Percentiles rank a stretch among this genome's conserved stretches.
These are phyloP conservation scores for Acipenser oxyrinchus DNA, from an alignment of 2,797 vertebrate genomes.

Conservation along the genomic window DNA sequence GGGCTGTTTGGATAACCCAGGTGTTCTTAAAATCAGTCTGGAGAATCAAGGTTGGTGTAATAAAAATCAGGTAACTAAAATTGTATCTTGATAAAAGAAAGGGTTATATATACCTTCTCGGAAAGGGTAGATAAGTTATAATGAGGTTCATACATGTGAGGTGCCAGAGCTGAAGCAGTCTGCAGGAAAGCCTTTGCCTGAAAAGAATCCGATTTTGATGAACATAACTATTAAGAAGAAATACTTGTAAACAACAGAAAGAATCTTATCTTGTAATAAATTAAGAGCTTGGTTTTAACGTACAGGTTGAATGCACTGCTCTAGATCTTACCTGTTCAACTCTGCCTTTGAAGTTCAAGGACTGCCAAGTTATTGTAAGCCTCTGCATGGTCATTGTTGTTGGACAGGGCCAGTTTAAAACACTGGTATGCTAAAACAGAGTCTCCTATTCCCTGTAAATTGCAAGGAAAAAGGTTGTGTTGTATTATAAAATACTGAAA, in stretches of 20 bases:
- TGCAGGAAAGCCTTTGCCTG: constrained; percentile 90
- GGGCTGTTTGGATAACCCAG: too few species aligned
- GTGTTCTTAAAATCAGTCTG: too few species aligned
- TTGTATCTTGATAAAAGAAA: background rate
- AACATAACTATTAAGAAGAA: background rate
- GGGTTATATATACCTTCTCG: constrained; percentile 73
- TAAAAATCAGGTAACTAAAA: too few species aligned
- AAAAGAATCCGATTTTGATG: background rate
- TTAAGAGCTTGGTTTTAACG: background rate
- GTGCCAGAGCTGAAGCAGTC: constrained; percentile 79
- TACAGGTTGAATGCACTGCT: too few species aligned
- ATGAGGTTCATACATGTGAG: constrained; percentile 93
- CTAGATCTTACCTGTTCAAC: constrained; percentile 74
- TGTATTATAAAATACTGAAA: background rate
- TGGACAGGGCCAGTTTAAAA: constrained; percentile 81
- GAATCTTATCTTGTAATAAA: constrained; percentile 2
- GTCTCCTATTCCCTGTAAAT: constrained; percentile 80
- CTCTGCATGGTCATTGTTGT: constrained; percentile 84
- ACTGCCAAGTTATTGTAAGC: constrained; percentile 95
- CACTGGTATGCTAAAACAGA: constrained; percentile 83
- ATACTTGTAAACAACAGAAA: constrained; percentile 14
- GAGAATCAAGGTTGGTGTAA: too few species aligned
- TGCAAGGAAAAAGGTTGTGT: constrained; percentile 3
- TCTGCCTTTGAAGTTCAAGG: constrained; percentile 83
- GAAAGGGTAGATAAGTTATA: constrained; percentile 85